Base-by-base conservation (phyloP, 2,888 invertebrate species). In the Lasioglossum morio region DNA sequence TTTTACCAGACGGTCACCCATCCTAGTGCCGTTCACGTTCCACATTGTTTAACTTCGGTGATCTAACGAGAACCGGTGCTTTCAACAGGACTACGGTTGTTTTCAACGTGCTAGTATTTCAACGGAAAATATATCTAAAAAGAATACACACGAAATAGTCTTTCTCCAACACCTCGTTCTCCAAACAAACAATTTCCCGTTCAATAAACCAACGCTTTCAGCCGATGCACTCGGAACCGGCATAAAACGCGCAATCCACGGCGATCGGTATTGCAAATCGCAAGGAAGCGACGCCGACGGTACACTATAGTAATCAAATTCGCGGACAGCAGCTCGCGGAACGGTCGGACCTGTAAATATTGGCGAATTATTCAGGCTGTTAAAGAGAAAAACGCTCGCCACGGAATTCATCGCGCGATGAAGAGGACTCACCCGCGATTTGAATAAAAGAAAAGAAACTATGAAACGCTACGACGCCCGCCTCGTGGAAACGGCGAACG, bases 401-500 rank as follows among this genome's bases (percentile, higher is more conserved):
- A 2, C 66, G 66, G 63, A 30, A 34, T 69, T 37, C 69, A 37
- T 77, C 46, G 77, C 34, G n/a, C 37, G n/a, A 66, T 2, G 69
- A 37, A 57, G 27, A 7, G 23, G 23, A 40, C 37, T 10, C 3
- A n/a, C 10, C 16, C n/a, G 40, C n/a, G 69, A n/a, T 89, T 86
- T 89, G 89, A 84, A 88, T 81, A 85, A 88, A 81, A 70, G 73
- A 78, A 34, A 34, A 57, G 75, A 77, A 37, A 37, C 57, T 73
- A 78, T 76, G 81, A 72, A 85, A 78, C 72, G 72, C 74, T 79
- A 57, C 63, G 57, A 69, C 46, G 81, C 63, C 63, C n/a, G n/a
- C 80, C 53, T 80, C 76, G 81, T 83, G 90, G 79, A 92, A 92
- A 90, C 34, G 79, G 88, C 82, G 74, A 83, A 79, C 88, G 92